A percentile compares a stretch with the other conserved stretches of the same genome.
Evolutionary conservation across 2,888 invertebrate species (phyloP).

Genomic region (Pherbina coryleti): DNA sequence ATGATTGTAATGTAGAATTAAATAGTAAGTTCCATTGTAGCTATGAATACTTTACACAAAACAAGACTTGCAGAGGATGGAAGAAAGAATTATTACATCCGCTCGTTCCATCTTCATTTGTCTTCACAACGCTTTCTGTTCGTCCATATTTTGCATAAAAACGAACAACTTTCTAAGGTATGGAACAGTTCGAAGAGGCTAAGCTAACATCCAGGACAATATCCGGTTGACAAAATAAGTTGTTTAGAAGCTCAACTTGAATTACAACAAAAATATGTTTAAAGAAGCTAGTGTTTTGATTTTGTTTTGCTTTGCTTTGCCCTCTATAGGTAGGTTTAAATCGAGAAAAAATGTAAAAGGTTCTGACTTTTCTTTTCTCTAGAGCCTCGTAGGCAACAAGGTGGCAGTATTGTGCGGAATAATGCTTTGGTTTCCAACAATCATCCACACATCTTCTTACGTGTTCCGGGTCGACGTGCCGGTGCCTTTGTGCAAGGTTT

Average conservation of each 20-base stretch:
- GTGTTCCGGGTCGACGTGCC: conserved; percentile 56
- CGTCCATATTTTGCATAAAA: conserved; percentile 60
- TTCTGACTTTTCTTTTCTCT: background rate
- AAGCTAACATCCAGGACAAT: conserved; percentile 62
- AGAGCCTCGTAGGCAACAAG: conserved; percentile 52
- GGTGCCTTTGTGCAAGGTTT: conserved; percentile 56
- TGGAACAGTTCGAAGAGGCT: conserved; percentile 61
- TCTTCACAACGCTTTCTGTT: background rate
- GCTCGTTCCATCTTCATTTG: too few species aligned
- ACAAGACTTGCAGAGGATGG: too few species aligned
- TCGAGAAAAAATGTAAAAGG: background rate
- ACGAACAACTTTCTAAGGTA: conserved; percentile 53
- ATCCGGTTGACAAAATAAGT: background rate
- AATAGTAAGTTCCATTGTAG: too few species aligned
- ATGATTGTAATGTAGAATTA: too few species aligned
- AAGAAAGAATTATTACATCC: too few species aligned
- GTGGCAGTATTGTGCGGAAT: conserved; percentile 26
- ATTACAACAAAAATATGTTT: conserved; percentile 20
- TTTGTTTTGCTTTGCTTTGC: conserved; percentile 46
- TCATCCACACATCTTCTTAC: conserved; percentile 61
- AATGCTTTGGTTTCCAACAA: conserved; percentile 40
- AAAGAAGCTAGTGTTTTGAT: conserved; percentile 34
- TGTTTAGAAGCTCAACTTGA: background rate
- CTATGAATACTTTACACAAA: too few species aligned
- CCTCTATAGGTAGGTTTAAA: conserved; percentile 52